Base-by-base conservation (phyloP, 1,140 invertebrate genomes). In the Rhopalosiphum padi region DNA sequence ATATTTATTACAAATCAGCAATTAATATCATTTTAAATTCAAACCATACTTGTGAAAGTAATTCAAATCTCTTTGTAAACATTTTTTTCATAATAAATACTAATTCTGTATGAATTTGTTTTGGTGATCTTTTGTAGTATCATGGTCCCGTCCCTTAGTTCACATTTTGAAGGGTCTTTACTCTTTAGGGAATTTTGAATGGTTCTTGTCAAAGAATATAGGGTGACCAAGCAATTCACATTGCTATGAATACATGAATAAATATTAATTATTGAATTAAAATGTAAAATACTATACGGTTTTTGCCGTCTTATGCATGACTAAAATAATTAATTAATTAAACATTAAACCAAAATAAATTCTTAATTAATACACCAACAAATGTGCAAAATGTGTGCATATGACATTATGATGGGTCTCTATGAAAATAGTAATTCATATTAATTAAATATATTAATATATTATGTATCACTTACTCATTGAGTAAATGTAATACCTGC, bases 231-330 rank as follows among this genome's bases (percentile, higher is more conserved):
- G 60, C n/a, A 77, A 35, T n/a, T 77, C 30, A n/a, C n/a, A 15
- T 77, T 77, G 60, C 60, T 77, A 77, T n/a, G 60, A 77, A 77
- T 77, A 77, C n/a, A 77, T 77, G n/a, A 77, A 77, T 77, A 77
- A 77, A 77, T 77, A 77, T 77, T 77, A 77, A 77, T 77, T 35
- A 77, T 35, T 77, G 15, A n/a, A 77, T 77, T 77, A 77, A 77
- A 77, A 77, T 77, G 60, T 77, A 77, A 77, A 68, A 77, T n/a
- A 77, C 60, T 77, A n/a, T 18, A 77, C 15, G 30, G 60, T 18
- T 77, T n/a, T n/a, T 30, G 30, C 60, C 30, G 60, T 77, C 60
- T 77, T 77, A 8, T 18, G n/a, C 60, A 68, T 15, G 11, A 68
- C 60, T 68, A 30, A 7, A 15, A n/a, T 11, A 15, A n/a, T 15